Evolutionary conservation across 1,140 invertebrate genomes (phyloP), one percentile per base, ranked within the genome.

Genomic region (Eriosoma lanigerum): DNA sequence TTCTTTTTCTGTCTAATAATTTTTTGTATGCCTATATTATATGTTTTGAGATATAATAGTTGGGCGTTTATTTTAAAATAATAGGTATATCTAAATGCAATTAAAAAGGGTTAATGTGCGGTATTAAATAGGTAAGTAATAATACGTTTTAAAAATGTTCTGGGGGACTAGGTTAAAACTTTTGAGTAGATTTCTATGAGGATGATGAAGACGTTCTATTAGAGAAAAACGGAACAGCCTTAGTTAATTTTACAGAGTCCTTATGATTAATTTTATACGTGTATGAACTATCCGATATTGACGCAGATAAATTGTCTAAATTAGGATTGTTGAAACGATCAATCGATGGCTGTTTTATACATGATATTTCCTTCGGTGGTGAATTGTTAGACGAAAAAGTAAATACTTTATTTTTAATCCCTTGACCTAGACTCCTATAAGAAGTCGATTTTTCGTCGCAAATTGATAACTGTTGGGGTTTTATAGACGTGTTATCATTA

Each of bases 211-310:
- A 76, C 17, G 75, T 6, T 19, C 17, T 76, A 44, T 76, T 78
- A n/a, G 75, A 58, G 10, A 78, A 78, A 60, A 78, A 78, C 10
- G 75, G 75, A 60, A 78, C 17, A 19, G 54, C 75, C 3, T 62
- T 78, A 78, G 15, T 26, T 10, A 78, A 58, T 78, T 78, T 78
- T 29, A 62, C 17, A 26, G n/a, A 10, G 19, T 26, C 62, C 17
- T 21, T 38, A 19, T 60, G 38, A 4, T 48, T 6, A 48, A 4
- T 78, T n/a, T 72, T 50, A 32, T 1, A 21, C 10, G 15, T 48
- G 15, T 17, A 21, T 1, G 21, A 48, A 6, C 2, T 52, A 19
- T 70, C 15, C 5, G 12, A 0, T 48, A 46, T 68, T 29, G 48
- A 52, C 5, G 6, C 5, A 24, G 8, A 29, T 10, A 29, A 48